These are phyloP conservation scores for Bucco capensis DNA, from an alignment of 2,113 vertebrate genomes.

Conservation along the genomic window DNA sequence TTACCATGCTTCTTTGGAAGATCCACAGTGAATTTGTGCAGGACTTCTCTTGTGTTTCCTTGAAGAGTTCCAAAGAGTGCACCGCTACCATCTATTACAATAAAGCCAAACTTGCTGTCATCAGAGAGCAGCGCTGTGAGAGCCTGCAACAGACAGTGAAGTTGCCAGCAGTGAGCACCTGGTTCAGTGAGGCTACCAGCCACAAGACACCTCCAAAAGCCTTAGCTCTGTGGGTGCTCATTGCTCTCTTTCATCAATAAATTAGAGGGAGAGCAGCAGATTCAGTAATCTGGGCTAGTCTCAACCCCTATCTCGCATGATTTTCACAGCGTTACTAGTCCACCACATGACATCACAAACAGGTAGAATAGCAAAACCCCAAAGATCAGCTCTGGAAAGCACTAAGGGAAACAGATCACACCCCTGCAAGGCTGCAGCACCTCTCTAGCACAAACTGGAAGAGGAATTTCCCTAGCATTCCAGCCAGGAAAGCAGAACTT, in stretches of 20 bases:
- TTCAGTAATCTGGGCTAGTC: too few species aligned
- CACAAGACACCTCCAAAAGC: background rate
- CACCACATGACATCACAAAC: accelerated
- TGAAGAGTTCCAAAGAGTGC: constrained; percentile 99
- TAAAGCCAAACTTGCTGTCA: constrained; percentile 99
- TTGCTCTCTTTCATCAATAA: background rate
- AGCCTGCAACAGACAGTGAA: constrained; percentile 77
- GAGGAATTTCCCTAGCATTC: background rate
- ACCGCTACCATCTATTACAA: constrained; percentile 97
- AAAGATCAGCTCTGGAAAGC: background rate
- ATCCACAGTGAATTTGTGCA: constrained; percentile 99
- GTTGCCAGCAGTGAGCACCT: background rate
- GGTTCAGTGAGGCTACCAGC: background rate
- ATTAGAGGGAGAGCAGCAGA: background rate
- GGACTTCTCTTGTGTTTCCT: constrained; percentile 97
- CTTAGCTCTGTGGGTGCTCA: background rate
- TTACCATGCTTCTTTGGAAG: constrained; percentile 99
- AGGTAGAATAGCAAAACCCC: background rate
- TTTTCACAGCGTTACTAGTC: background rate
- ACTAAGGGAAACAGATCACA: background rate
- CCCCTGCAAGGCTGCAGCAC: background rate
- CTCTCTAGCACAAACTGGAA: background rate
- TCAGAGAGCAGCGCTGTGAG: constrained; percentile 96
- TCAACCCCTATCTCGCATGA: too few species aligned
- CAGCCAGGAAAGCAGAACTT: background rate